Evolutionary conservation across 2,888 invertebrate genomes (phyloP).

Genomic region (Crioceris asparagi): DNA sequence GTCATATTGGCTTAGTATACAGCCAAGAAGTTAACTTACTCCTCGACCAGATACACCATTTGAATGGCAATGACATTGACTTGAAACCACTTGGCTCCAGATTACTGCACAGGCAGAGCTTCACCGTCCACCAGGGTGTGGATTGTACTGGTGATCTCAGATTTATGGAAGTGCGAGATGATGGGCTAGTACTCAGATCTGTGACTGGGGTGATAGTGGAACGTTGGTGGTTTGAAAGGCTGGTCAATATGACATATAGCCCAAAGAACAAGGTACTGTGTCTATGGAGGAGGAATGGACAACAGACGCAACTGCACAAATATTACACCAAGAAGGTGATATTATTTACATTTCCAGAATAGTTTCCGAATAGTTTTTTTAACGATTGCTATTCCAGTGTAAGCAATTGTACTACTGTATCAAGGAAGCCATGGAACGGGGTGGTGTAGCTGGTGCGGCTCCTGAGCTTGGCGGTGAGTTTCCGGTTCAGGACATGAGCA

Average conservation of each 20-base stretch:
- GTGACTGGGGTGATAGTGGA: conserved; percentile 80
- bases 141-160: conserved; percentile 77
- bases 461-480: conserved; percentile 89
- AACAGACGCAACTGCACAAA: conserved; percentile 92
- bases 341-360: not conserved
- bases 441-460: conserved; percentile 57
- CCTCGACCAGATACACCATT: conserved; percentile 84
- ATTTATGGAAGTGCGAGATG: conserved; percentile 93
- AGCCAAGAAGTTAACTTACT: conserved; percentile 96
- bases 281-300: conserved; percentile 91
- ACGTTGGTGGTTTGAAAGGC: conserved; percentile 97
- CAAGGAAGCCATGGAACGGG: conserved; percentile 96
- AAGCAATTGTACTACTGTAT: conserved; percentile 97
- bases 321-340: conserved; percentile 96
- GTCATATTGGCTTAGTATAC: conserved; percentile 95
- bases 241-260: conserved; percentile 99
- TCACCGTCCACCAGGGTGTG: conserved; percentile 94
- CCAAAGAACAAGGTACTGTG: conserved; percentile 96
- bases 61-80: conserved; percentile 97
- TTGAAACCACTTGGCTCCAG: conserved; percentile 92
- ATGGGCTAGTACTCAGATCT: conserved; percentile 77
- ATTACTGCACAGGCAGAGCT: conserved; percentile 90
- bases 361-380: not conserved
- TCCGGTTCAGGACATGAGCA: conserved; percentile 94
- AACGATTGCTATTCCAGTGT: conserved; percentile 56